Conservation (phyloP, 2,888 invertebrate genomes). For the Mythimna loreyi region DNA sequence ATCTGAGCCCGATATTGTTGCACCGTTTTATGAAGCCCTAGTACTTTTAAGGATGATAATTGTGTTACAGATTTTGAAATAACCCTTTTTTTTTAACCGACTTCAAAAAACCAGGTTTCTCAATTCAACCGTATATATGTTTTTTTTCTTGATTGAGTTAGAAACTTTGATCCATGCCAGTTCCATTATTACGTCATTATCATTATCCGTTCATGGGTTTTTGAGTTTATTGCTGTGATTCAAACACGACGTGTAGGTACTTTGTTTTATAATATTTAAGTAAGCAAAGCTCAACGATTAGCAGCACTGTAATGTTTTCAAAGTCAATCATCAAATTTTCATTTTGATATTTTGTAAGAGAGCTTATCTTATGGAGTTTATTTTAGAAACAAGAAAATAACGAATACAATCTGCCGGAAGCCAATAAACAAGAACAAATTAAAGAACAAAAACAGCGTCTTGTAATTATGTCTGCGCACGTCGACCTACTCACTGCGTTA, state of each 20-base stretch:
- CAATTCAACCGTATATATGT: too few species aligned
- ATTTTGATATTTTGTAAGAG: background rate
- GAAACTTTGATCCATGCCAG: too few species aligned
- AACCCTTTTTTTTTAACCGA: too few species aligned
- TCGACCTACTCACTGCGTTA: constrained; percentile 3
- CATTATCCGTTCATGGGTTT: too few species aligned
- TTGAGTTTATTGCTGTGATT: too few species aligned
- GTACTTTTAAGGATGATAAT: constrained; percentile 1
- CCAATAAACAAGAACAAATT: constrained; percentile 8
- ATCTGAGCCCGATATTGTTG: constrained; percentile 32
- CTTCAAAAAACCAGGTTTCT: too few species aligned
- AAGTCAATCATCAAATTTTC: background rate
- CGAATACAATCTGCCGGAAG: background rate
- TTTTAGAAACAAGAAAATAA: background rate
- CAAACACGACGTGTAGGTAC: too few species aligned
- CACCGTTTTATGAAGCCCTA: constrained; percentile 36
- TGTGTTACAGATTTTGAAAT: background rate
- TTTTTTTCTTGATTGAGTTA: background rate
- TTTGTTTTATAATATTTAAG: too few species aligned
- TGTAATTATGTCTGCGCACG: constrained; percentile 36
- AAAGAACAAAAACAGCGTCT: constrained; percentile 24
- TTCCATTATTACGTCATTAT: too few species aligned
- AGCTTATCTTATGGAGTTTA: background rate
- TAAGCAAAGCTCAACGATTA: too few species aligned
- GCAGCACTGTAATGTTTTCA: too few species aligned